Percentiles rank a stretch among this genome's conserved stretches.
Evolutionary conservation across 1,140 invertebrate species (phyloP).

Genomic region (Coenobita brevimanus): DNA sequence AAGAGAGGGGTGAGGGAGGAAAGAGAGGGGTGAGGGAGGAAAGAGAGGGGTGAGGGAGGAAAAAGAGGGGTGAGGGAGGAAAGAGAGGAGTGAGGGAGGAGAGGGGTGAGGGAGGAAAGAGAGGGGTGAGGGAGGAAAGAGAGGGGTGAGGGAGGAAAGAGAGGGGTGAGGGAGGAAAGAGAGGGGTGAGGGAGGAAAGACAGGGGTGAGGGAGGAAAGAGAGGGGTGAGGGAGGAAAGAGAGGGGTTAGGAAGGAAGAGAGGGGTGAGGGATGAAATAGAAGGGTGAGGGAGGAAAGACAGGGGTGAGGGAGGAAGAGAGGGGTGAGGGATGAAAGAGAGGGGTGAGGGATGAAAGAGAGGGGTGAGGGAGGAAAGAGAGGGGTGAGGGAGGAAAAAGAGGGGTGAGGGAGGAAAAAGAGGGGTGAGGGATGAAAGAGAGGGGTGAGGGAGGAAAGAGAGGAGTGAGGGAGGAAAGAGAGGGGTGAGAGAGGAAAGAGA

Average conservation of each 20-base stretch:
- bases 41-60: not conserved
- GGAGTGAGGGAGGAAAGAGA: not conserved
- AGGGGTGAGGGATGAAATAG: too few species aligned
- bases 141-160: not conserved
- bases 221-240: not conserved
- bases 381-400: not conserved
- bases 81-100: not conserved
- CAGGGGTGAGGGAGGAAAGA: not conserved
- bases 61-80: not conserved
- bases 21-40: not conserved
- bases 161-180: not conserved
- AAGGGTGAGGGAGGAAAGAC: not conserved
- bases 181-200: not conserved
- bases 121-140: not conserved
- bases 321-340: not conserved
- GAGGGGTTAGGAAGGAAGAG: too few species aligned
- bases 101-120: too few species aligned
- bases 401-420: not conserved
- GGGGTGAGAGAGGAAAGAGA: not conserved
- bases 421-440: too few species aligned
- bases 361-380: too few species aligned
- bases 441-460: too few species aligned
- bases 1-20: not conserved
- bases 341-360: not conserved
- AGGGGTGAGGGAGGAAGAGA: not conserved